These are phyloP conservation scores for Elaphurus davidianus DNA, from an alignment of 2,113 vertebrate genomes.

Conservation along the genomic window DNA sequence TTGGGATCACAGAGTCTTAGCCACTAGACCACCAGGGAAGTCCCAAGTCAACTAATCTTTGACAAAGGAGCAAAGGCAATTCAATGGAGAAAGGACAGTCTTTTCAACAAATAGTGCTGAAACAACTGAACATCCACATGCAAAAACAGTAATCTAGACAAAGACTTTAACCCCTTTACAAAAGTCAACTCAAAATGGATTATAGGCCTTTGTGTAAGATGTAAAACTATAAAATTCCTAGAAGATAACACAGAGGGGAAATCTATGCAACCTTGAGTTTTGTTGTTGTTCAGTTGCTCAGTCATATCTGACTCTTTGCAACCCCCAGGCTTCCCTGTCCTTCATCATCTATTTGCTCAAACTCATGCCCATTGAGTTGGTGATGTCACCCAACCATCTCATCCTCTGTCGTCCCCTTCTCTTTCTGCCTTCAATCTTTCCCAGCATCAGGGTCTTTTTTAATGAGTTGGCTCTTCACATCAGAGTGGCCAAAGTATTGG, in stretches of 20 bases:
- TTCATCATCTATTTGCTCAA: neutral
- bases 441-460: neutral
- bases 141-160: neutral
- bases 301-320: neutral
- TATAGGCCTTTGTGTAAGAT: neutral
- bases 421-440: neutral
- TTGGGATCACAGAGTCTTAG: neutral
- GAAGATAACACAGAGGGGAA: neutral
- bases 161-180: neutral
- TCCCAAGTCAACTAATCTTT: neutral
- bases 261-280: neutral
- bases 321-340: neutral
- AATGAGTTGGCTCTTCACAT: neutral
- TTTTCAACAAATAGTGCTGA: neutral
- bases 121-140: neutral
- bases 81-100: neutral
- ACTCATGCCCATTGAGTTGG: neutral
- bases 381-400: neutral
- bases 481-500: neutral
- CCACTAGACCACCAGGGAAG: neutral
- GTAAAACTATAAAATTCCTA: neutral
- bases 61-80: constrained; percentile 3
- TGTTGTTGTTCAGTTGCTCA: neutral
- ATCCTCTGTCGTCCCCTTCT: neutral
- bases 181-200: neutral